These are phyloP conservation scores for Proterorhinus semilunaris DNA, from an alignment of 2,113 vertebrate genomes.

Conservation along the genomic window DNA sequence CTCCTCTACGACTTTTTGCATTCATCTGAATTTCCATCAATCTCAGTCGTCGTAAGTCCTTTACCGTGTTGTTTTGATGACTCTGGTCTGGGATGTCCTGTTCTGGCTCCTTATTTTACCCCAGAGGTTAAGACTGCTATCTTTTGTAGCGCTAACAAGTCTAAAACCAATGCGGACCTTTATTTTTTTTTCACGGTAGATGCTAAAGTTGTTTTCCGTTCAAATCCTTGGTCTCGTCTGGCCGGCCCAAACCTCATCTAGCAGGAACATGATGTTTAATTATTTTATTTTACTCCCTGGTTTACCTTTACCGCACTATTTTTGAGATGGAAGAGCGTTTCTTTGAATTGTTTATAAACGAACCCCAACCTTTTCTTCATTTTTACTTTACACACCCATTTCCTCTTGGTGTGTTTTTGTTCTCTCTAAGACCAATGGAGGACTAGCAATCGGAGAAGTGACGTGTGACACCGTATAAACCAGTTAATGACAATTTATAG, in stretches of 20 bases:
- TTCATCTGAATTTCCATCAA: slow-evolving; percentile 35
- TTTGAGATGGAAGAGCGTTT: slow-evolving; percentile 34
- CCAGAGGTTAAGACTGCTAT: slow-evolving; percentile 42
- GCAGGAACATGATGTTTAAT: no score
- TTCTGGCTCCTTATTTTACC: slow-evolving; percentile 51
- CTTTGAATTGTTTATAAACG: slow-evolving; percentile 45
- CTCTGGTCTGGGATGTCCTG: slow-evolving; percentile 35
- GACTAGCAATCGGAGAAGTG: slow-evolving; percentile 27
- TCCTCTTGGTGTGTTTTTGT: slow-evolving; percentile 20
- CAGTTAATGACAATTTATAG: not conserved
- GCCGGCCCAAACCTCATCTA: no score
- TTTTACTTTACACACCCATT: slow-evolving; percentile 40
- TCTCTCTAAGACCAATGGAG: slow-evolving; percentile 30
- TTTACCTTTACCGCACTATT: not conserved
- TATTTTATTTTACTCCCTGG: not conserved
- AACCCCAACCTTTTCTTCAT: slow-evolving; percentile 46
- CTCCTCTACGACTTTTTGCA: slow-evolving; percentile 25
- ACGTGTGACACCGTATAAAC: slow-evolving; percentile 35
- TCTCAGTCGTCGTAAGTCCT: slow-evolving; percentile 19
- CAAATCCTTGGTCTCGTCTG: not conserved
- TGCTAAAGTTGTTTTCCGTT: not conserved
- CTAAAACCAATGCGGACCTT: slow-evolving; percentile 7
- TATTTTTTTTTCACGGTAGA: no score
- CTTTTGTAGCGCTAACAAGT: slow-evolving; percentile 34
- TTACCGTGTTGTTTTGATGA: slow-evolving; percentile 30